Evolutionary conservation across 2,888 invertebrate genomes (phyloP).

Genomic region (Morinoia aosen): DNA sequence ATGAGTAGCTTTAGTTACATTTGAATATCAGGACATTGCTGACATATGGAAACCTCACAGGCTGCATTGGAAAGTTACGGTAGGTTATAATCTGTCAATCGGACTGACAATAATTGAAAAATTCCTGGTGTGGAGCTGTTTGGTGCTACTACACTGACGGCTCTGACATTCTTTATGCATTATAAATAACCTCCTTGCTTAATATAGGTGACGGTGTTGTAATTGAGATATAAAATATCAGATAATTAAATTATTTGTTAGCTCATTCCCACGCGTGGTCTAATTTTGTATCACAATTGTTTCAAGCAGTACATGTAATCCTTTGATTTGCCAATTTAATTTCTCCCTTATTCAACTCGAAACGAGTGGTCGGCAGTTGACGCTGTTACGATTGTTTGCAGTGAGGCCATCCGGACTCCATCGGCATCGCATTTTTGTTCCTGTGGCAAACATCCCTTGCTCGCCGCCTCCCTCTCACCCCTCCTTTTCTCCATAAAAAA

Average conservation of each 20-base stretch:
- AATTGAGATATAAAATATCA: background rate
- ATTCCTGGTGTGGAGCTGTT: background rate
- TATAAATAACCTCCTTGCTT: background rate
- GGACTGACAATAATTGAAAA: background rate
- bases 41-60: no score
- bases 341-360: background rate
- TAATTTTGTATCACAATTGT: background rate
- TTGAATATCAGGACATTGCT: no score
- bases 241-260: background rate
- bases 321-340: background rate
- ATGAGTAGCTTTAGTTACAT: no score
- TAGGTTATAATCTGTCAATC: no score
- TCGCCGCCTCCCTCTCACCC: background rate
- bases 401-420: background rate
- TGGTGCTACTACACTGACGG: background rate
- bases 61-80: no score
- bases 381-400: background rate
- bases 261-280: background rate
- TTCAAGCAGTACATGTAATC: background rate
- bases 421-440: constrained; percentile 19
- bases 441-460: background rate
- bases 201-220: background rate
- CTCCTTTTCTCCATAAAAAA: background rate
- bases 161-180: background rate
- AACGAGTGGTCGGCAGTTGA: background rate